Base-by-base conservation (phyloP, 1,140 invertebrate species). In the Leptinotarsa undecemlineata region DNA sequence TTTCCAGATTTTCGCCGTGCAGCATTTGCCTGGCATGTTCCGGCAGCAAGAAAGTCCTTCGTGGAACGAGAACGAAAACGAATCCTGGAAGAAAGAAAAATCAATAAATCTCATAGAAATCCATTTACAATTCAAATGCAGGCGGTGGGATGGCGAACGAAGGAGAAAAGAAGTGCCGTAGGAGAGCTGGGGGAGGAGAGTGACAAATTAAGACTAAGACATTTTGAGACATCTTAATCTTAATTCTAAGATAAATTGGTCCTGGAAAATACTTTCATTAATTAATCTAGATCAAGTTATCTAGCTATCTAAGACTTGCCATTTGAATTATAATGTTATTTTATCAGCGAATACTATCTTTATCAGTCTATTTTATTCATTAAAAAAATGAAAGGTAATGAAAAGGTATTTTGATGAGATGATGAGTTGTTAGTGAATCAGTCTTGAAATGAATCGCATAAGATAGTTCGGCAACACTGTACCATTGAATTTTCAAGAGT, bases 171-270 rank as follows among this genome's bases (percentile, higher is more conserved):
- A 78, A 81, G 71, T 77, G 74, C 69, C 69, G 73, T 63, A 71
- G 68, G 71, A 69, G 48, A 64, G 61, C 60, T n/a, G 64, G 33
- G 33, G 72, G 23, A 47, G 51, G 72, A 72, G 68, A 79, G 80
- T 82, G 82, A 83, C 81, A 83, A 84, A 84, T 84, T 83, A 83
- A 84, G 83, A 83, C 81, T 81, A 75, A 80, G 80, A 82, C 80
- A 76, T 81, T 80, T 83, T 79, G 80, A 80, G 80, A 81, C 82
- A 77, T 82, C 83, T 82, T 83, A 84, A 83, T 84, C 83, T 84
- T 83, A 83, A 84, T 83, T 84, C 83, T 82, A 83, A 84, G 83
- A 84, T 84, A 84, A 84, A 84, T 84, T 84, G 82, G 82, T 81
- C 77, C 76, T 76, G 74, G 81, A 83, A 80, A 84, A 84, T 84